Evolutionary conservation across 2,888 invertebrate species (phyloP), one percentile per base, ranked within the genome.

Genomic region (Horisme vitalbata): DNA sequence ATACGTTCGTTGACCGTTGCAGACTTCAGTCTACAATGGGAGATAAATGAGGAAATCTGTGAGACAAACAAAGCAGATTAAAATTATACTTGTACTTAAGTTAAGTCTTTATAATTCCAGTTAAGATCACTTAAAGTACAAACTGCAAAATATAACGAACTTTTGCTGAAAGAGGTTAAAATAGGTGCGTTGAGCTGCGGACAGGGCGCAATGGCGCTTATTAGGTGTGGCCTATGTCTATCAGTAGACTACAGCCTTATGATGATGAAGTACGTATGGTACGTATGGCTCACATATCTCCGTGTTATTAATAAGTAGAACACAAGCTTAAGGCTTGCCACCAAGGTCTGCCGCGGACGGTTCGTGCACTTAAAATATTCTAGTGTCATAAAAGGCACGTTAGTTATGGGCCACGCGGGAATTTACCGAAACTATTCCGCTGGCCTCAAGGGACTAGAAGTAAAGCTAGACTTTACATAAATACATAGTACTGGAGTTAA

Each of bases 331-430:
- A 8, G n/a, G 23, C 23, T 23, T 21, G 3, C 6, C 12, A 24
- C 38, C 39, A 41, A 45, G 36, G 45, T 38, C 53, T 38, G 45
- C 59, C 63, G 61, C 52, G 63, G 65, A 57, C 55, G 71, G 66
- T 71, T 73, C 75, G 75, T 79, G 79, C 76, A 77, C 75, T 83
- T 79, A 80, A 83, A 83, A 82, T 83, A 85, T 85, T 83, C 80
- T 71, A 75, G 74, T 77, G 74, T 78, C 79, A 81, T 85, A 85
- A 83, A n/a, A 84, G 70, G 66, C 65, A 68, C 61, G 63, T 79
- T 73, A 84, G 68, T 77, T 81, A 85, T 71, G 77, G 59, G 59
- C 55, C 78, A 58, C 73, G 31, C 21, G 54, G 74, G 83, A 72
- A 62, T 61, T 52, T 41, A 59, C 53, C 55, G 59, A 48, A 34